Percentiles rank a stretch among this genome's conserved stretches.
Conservation (phyloP, 2,888 invertebrate species). For the Kryphioiulus occultus region DNA sequence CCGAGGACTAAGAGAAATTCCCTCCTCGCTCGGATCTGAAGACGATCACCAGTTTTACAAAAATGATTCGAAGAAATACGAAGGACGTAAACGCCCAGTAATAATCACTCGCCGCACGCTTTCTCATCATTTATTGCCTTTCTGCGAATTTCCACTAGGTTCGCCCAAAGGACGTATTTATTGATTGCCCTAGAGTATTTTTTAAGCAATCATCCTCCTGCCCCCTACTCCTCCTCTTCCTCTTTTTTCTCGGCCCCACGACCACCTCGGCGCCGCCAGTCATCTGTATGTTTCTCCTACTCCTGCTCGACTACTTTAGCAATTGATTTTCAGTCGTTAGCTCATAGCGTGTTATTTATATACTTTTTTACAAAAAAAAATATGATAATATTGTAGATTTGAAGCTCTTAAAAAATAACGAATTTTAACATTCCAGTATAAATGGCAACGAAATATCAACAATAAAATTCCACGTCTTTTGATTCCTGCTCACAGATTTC, state of each 20-base stretch:
- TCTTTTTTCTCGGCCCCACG: neutral
- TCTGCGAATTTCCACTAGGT: neutral
- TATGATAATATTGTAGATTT: constrained; percentile 17
- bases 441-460: neutral
- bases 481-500: neutral
- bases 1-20: neutral
- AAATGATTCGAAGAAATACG: too few relatives aligned
- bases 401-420: constrained; percentile 36
- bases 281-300: neutral
- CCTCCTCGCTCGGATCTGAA: neutral
- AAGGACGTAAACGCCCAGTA: too few relatives aligned
- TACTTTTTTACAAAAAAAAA: constrained; percentile 46
- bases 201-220: neutral
- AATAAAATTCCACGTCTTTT: constrained; percentile 3
- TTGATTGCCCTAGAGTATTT: neutral
- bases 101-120: too few relatives aligned
- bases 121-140: neutral
- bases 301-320: neutral
- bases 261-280: neutral
- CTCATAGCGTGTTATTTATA: constrained; percentile 46
- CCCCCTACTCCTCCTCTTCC: too few relatives aligned
- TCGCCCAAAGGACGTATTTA: neutral
- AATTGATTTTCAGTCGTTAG: neutral
- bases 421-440: constrained; percentile 42
- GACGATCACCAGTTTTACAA: too few relatives aligned